These are phyloP conservation scores for Aporophyla lueneburgensis DNA, from an alignment of 2,888 invertebrate genomes.

Conservation along the genomic window DNA sequence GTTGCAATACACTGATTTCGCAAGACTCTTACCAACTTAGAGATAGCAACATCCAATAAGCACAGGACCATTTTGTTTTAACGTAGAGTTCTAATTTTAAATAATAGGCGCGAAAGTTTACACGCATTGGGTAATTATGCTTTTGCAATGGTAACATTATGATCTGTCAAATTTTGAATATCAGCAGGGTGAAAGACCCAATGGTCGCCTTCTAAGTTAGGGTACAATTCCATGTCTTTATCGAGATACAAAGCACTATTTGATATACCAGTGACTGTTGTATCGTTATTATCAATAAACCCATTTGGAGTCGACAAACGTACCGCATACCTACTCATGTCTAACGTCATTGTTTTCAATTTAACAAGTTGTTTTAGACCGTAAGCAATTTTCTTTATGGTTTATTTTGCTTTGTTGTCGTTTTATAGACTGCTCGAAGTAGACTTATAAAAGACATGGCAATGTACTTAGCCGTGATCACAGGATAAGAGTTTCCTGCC, in stretches of 20 bases:
- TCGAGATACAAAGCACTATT: conserved; percentile 66
- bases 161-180: conserved; percentile 22
- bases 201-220: conserved; percentile 22
- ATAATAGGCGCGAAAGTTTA: neutral
- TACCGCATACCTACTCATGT: conserved; percentile 65
- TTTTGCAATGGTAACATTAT: conserved; percentile 17
- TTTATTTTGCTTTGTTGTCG: conserved; percentile 45
- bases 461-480: conserved; percentile 69
- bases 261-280: conserved; percentile 73
- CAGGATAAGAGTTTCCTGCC: conserved; percentile 68
- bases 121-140: neutral
- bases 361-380: conserved; percentile 32
- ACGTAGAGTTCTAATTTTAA: too few relatives aligned
- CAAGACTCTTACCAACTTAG: conserved; percentile 1
- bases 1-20: conserved; percentile 48
- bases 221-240: conserved; percentile 51
- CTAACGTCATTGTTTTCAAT: conserved; percentile 69
- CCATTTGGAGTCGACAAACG: conserved; percentile 78
- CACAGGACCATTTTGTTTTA: neutral
- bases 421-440: conserved; percentile 55
- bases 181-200: conserved; percentile 40
- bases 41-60: conserved; percentile 23
- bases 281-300: conserved; percentile 75
- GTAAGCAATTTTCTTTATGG: conserved; percentile 6
- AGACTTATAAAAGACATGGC: conserved; percentile 65